A percentile compares a stretch with the other conserved stretches of the same genome.
Conservation (phyloP, 1,140 invertebrate species). For the Drosophila neocordata region DNA sequence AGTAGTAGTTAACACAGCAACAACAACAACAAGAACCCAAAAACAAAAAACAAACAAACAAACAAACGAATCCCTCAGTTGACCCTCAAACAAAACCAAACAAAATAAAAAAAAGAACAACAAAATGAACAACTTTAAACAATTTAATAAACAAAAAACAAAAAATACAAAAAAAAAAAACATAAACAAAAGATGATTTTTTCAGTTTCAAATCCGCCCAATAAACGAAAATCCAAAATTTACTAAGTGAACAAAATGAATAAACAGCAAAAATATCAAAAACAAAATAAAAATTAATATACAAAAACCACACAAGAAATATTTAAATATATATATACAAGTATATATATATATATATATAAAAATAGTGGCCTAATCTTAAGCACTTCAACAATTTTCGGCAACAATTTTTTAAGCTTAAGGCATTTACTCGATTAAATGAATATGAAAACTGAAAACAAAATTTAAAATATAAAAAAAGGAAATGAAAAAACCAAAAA, state of each 20-base stretch:
- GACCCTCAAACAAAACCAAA: constrained; percentile 1
- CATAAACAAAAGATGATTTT: constrained; percentile 7
- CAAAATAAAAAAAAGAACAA: not conserved
- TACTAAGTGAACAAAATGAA: constrained; percentile 15
- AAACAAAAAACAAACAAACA: constrained; percentile 37
- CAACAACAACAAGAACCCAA: constrained; percentile 37
- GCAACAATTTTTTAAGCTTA: constrained; percentile 21
- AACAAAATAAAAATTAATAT: constrained; percentile 20
- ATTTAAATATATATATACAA: constrained; percentile 35
- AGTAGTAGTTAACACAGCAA: constrained; percentile 4
- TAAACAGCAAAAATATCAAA: constrained; percentile 63
- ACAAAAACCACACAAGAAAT: constrained; percentile 2
- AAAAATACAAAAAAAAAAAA: no score
- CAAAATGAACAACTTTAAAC: not conserved
- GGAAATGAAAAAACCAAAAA: no score
- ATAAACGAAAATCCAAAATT: constrained; percentile 25
- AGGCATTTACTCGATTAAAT: constrained; percentile 17
- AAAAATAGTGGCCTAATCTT: constrained; percentile 20
- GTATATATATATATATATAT: constrained; percentile 47
- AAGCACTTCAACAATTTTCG: constrained; percentile 39
- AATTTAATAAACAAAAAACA: not conserved
- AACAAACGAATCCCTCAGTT: constrained; percentile 24
- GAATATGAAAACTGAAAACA: constrained; percentile 24
- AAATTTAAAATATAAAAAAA: constrained; percentile 15
- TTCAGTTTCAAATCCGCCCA: constrained; percentile 64